Evolutionary conservation across 1,140 invertebrate species (phyloP).

Genomic region (Zaprionus gabonicus): DNA sequence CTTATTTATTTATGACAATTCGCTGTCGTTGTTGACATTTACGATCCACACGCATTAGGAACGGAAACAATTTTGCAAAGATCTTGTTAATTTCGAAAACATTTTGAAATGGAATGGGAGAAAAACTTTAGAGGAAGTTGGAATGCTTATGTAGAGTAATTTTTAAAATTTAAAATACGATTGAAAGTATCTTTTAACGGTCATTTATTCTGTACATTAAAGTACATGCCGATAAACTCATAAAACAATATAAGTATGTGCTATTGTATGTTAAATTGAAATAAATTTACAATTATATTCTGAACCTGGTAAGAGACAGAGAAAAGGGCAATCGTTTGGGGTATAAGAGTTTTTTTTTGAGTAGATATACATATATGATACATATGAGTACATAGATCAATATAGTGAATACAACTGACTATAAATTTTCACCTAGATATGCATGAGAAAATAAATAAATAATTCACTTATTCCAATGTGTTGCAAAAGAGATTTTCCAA

Average conservation of each 20-base stretch:
- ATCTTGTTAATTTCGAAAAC: background rate
- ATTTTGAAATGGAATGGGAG: background rate
- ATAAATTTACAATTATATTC: too few relatives aligned
- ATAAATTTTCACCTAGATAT: background rate
- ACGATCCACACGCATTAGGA: conserved; percentile 50
- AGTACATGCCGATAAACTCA: too few relatives aligned
- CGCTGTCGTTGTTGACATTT: conserved; percentile 37
- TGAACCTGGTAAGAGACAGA: too few relatives aligned
- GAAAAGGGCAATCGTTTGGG: too few relatives aligned
- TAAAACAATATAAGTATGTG: too few relatives aligned
- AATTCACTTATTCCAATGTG: too few relatives aligned
- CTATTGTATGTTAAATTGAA: too few relatives aligned
- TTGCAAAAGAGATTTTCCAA: too few relatives aligned
- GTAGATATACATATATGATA: too few relatives aligned
- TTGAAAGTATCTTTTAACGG: background rate
- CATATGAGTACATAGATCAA: background rate
- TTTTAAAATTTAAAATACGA: background rate
- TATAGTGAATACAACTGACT: background rate
- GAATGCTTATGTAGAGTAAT: background rate
- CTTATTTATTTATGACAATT: conserved; percentile 53
- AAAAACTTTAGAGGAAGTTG: conserved; percentile 6
- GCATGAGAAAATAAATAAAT: too few relatives aligned
- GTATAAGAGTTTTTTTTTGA: too few relatives aligned
- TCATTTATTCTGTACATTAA: too few relatives aligned
- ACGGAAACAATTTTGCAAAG: conserved; percentile 19